phyloP scores from a whole-genome alignment of 2,797 vertebrate genomes.

The Acanthurus tractus region DNA sequence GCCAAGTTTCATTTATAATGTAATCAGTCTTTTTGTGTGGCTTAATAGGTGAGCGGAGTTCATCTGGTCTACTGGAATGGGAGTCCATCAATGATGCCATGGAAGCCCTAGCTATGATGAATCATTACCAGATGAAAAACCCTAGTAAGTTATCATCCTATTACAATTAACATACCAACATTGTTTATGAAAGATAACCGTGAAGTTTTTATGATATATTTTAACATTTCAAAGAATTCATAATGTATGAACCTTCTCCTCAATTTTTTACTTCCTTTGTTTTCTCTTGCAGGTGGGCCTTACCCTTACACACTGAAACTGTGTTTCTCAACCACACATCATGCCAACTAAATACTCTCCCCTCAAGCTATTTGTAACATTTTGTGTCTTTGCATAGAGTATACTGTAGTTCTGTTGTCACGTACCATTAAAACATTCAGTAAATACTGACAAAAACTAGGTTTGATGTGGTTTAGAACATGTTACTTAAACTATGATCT shows the following conservation, averaged over 20 bases:
- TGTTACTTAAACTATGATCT: constrained; percentile 57
- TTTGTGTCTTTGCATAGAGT: constrained; percentile 64
- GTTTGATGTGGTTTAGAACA: constrained; percentile 55
- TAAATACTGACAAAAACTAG: constrained; percentile 57
- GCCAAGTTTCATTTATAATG: not conserved
- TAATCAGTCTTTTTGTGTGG: constrained; percentile 39
- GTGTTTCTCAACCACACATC: constrained; percentile 95
- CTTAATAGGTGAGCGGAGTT: constrained; percentile 90
- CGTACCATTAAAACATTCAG: constrained; percentile 34
- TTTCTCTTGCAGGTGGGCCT: constrained; percentile 86
- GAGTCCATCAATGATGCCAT: constrained; percentile 93
- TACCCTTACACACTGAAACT: constrained; percentile 95
- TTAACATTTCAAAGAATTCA: not conserved
- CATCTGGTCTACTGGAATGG: constrained; percentile 93
- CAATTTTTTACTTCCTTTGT: no score
- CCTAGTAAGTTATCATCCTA: constrained; percentile 85
- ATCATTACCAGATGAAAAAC: constrained; percentile 95
- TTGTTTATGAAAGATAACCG: not conserved
- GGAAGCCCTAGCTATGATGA: constrained; percentile 91
- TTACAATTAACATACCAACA: not conserved
- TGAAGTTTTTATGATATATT: not conserved
- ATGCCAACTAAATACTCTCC: constrained; percentile 87
- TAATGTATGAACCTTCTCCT: no score
- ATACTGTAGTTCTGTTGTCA: constrained; percentile 53
- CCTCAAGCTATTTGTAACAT: constrained; percentile 47